These are phyloP conservation scores for Falco novaeseelandiae DNA, from an alignment of 2,797 vertebrate genomes.

Conservation along the genomic window DNA sequence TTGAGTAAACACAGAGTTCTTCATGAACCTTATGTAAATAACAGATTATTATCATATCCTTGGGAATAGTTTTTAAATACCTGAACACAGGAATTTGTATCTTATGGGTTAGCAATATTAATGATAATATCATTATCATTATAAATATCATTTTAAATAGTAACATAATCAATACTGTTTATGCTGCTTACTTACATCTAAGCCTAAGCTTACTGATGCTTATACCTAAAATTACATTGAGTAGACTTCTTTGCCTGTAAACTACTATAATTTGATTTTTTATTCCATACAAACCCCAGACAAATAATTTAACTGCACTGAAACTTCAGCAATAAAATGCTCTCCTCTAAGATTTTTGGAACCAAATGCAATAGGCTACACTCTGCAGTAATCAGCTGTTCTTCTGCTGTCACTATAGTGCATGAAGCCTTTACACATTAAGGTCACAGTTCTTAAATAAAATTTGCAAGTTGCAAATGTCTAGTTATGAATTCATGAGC, in stretches of 20 bases:
- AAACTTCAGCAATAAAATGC: neutral
- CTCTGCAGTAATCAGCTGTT: neutral
- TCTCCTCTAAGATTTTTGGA: neutral
- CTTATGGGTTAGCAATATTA: neutral
- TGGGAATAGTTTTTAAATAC: neutral
- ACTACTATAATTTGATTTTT: neutral
- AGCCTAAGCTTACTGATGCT: neutral
- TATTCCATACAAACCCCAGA: neutral
- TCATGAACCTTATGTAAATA: neutral
- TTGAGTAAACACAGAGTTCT: neutral
- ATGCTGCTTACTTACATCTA: neutral
- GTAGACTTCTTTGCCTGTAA: neutral
- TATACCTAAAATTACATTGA: neutral
- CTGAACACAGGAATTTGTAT: neutral
- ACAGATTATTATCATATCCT: neutral
- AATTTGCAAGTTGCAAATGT: slow-evolving; percentile 34
- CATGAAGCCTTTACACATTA: neutral
- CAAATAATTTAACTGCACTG: neutral
- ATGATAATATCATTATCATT: no score
- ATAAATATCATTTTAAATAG: neutral
- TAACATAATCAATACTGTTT: neutral
- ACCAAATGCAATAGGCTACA: neutral
- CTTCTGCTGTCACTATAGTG: neutral
- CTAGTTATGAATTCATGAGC: slow-evolving; percentile 46
- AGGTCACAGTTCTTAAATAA: slow-evolving; percentile 39